These are phyloP conservation scores for Musca vetustissima DNA, from an alignment of 1,140 invertebrate species.

Conservation along the genomic window DNA sequence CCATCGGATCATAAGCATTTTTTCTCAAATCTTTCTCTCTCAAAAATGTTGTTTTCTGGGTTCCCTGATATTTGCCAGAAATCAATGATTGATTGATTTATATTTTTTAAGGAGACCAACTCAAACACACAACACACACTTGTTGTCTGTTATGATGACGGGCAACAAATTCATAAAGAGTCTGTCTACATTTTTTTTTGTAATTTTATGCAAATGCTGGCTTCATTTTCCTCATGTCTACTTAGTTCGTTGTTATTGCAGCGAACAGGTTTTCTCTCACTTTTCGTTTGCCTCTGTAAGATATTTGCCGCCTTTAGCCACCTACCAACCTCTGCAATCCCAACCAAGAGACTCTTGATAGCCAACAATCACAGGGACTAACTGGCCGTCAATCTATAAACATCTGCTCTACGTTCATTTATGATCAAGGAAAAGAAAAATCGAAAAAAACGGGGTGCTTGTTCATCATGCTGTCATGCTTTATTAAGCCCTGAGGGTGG, in stretches of 20 bases:
- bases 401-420: slow-evolving; percentile 10
- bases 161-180: not conserved
- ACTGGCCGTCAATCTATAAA: not conserved
- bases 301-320: slow-evolving; percentile 8
- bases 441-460: not conserved
- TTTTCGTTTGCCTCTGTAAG: not conserved
- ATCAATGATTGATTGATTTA: slow-evolving; percentile 24
- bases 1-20: too few relatives aligned
- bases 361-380: too few relatives aligned
- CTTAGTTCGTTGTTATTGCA: not conserved
- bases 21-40: too few relatives aligned
- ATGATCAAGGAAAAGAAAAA: not conserved
- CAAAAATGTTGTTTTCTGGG: not conserved
- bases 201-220: slow-evolving; percentile 6
- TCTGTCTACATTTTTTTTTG: too few relatives aligned
- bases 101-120: slow-evolving; percentile 2
- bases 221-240: not conserved
- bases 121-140: too few relatives aligned
- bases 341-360: too few relatives aligned
- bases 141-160: not conserved
- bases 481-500: slow-evolving; percentile 40
- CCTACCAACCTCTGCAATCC: not conserved
- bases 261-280: slow-evolving; percentile 4
- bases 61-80: not conserved
- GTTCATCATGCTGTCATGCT: slow-evolving; percentile 20